Evolutionary conservation across 2,888 invertebrate species (phyloP).

Genomic region (Tenthredo mesomela): DNA sequence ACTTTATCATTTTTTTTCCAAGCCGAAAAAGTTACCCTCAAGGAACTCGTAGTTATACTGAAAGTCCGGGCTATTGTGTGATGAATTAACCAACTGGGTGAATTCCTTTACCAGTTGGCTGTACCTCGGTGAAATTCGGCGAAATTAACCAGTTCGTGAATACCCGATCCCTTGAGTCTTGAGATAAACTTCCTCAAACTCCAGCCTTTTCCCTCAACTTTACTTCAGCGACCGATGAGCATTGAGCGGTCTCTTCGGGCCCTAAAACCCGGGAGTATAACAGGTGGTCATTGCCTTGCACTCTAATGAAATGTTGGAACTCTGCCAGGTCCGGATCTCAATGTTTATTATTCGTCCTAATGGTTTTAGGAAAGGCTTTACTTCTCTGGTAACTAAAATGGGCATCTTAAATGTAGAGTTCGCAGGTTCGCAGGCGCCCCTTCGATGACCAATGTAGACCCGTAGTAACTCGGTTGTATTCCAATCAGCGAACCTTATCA

Average conservation of each 20-base stretch:
- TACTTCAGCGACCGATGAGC: background rate
- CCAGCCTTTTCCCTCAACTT: background rate
- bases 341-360: constrained; percentile 19
- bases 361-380: background rate
- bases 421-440: background rate
- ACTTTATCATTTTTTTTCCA: background rate
- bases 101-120: background rate
- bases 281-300: constrained; percentile 40
- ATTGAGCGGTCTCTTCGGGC: background rate
- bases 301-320: background rate
- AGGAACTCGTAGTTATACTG: background rate
- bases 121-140: background rate
- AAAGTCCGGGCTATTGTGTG: background rate
- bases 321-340: background rate
- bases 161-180: background rate
- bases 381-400: background rate
- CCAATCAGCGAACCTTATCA: constrained; percentile 44
- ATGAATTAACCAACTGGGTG: background rate
- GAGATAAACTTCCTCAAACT: background rate
- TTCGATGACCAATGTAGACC: constrained; percentile 13
- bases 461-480: constrained; percentile 48
- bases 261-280: background rate
- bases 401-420: background rate
- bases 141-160: constrained; percentile 5
- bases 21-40: background rate